Base-by-base conservation (phyloP, 1,140 invertebrate species). In the Drosophila novamexicana region DNA sequence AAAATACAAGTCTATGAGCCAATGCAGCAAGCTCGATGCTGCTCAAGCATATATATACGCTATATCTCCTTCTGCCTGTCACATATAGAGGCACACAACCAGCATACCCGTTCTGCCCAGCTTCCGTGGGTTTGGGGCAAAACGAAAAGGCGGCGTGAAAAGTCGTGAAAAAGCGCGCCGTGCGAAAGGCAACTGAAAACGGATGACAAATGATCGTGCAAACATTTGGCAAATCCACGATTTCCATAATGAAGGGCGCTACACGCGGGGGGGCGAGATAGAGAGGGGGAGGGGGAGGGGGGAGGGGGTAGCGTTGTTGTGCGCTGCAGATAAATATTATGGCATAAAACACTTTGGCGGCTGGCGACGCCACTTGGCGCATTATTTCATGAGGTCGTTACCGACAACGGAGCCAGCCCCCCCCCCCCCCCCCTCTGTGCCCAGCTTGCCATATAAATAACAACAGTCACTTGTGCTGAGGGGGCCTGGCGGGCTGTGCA, bases 371-470 rank as follows among this genome's bases (percentile, higher is more conserved):
- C 82, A 86, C 82, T 88, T 89, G 84, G 84, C 80, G 85, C 84
- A 88, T 89, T 89, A 89, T 89, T 89, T 89, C 84, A 89, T 89
- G 85, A 89, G 84, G 84, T 89, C 84, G 84, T 89, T 89, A 89
- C 77, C 79, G 84, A 71, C 71, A 83, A 78, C 58, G 37, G 62
- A 40, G 36, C 12, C 37, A 16, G 39, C 47, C 1, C 7, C 18
- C 1, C 45, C 16, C 36, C 64, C 10, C 32, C 57, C 16, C 53
- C 45, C 12, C 37, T 18, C 29, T 2, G 22, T 4, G 4, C 49
- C 53, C 7, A 70, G 81, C 47, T 49, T 29, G 22, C 22, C 22
- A 50, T 84, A 88, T 88, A 88, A 88, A 88, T 82, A 88, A 88
- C 83, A 88, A 77, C 81, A 69, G 22, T 29, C 22, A 5, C 22